Evolutionary conservation across 2,797 vertebrate species (phyloP).

Genomic region (Pseudochirops corinnae): DNA sequence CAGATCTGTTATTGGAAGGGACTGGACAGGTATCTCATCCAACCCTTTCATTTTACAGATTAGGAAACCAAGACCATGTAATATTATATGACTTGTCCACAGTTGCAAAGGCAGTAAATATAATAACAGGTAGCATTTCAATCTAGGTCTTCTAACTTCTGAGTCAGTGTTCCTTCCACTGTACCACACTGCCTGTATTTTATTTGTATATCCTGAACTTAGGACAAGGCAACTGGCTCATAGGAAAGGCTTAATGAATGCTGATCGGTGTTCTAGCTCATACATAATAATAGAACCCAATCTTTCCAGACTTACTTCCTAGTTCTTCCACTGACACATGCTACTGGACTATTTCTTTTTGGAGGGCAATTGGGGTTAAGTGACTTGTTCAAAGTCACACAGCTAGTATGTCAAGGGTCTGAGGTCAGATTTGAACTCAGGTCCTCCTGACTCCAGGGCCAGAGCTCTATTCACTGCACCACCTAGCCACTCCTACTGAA

Average conservation of each 20-base stretch:
- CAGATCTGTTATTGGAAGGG: background rate
- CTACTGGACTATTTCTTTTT: background rate
- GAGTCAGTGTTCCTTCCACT: background rate
- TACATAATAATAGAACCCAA: background rate
- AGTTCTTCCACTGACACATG: background rate
- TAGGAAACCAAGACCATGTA: background rate
- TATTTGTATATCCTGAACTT: background rate
- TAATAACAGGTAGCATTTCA: background rate
- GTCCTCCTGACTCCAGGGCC: too few relatives aligned
- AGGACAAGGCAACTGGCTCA: background rate
- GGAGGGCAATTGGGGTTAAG: too few relatives aligned
- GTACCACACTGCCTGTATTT: background rate
- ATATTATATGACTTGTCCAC: background rate
- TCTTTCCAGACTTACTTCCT: background rate
- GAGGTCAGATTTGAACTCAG: too few relatives aligned
- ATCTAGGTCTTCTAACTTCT: background rate
- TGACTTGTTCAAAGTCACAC: too few relatives aligned
- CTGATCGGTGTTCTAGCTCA: background rate
- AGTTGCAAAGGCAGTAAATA: background rate
- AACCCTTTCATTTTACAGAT: background rate
- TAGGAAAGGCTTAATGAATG: background rate
- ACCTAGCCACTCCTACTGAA: background rate
- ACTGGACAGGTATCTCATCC: background rate
- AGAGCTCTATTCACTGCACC: too few relatives aligned
- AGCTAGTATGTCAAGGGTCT: too few relatives aligned